Evolutionary conservation across 2,888 invertebrate species (phyloP).

Genomic region (Elgonia sp.): DNA sequence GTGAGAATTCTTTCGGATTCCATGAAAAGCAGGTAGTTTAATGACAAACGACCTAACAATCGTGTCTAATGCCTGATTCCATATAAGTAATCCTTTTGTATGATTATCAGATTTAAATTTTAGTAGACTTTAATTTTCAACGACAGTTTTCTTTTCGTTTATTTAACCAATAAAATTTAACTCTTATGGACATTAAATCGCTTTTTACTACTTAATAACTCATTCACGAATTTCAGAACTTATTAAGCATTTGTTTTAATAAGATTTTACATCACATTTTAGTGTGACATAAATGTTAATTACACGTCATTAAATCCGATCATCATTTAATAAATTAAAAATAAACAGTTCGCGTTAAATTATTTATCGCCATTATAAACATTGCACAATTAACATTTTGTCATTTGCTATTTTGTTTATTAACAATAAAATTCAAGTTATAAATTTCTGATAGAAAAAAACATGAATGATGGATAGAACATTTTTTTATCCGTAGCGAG

Average conservation of each 20-base stretch:
- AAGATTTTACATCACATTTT: conserved; percentile 5
- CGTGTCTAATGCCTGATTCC: too few relatives aligned
- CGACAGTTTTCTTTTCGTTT: not conserved
- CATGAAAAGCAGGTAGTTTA: conserved; percentile 60
- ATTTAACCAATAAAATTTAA: conserved; percentile 20
- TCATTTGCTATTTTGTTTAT: not conserved
- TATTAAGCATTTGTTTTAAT: conserved; percentile 24
- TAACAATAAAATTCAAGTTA: conserved; percentile 7
- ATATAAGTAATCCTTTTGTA: not conserved
- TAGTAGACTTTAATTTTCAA: not conserved
- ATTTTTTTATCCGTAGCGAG: conserved; percentile 24
- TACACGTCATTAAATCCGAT: not conserved
- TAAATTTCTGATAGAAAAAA: conserved; percentile 28
- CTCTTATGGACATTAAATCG: not conserved
- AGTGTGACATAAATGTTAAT: conserved; percentile 3
- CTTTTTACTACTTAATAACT: conserved; percentile 32
- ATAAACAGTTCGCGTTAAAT: not conserved
- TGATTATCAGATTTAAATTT: not conserved
- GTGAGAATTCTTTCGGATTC: conserved; percentile 62
- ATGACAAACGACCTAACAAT: conserved; percentile 62
- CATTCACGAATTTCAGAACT: conserved; percentile 8
- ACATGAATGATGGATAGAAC: conserved; percentile 19
- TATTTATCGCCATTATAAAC: conserved; percentile 14
- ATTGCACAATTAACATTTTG: conserved; percentile 5
- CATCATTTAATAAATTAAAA: conserved; percentile 16